A percentile compares a stretch with the other conserved stretches of the same genome.
phyloP scores from a whole-genome alignment of 2,888 invertebrate genomes.

The Globia sparganii region DNA sequence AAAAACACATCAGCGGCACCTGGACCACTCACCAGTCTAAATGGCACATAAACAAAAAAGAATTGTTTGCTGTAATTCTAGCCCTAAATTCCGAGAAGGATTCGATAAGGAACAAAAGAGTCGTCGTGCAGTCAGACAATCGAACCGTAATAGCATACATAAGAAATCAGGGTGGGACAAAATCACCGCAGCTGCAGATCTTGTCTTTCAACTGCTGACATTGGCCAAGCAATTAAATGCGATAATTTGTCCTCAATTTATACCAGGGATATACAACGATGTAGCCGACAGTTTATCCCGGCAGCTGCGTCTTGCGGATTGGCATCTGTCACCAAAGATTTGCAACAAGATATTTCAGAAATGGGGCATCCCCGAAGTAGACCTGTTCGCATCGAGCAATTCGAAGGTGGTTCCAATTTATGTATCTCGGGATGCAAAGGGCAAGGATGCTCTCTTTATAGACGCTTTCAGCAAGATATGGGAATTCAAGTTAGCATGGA shows the following conservation, averaged over 20 bases:
- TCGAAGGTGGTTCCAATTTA: background rate
- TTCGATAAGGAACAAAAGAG: background rate
- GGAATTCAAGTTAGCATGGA: constrained; percentile 14
- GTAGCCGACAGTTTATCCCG: constrained; percentile 13
- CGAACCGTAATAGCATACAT: constrained; percentile 7
- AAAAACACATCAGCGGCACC: background rate
- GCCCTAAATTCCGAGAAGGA: background rate
- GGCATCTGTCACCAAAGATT: background rate
- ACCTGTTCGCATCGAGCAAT: background rate
- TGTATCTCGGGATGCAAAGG: background rate
- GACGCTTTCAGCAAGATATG: constrained; percentile 18
- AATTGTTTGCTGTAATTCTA: background rate
- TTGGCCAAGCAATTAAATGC: background rate
- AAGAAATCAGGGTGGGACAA: constrained; percentile 7
- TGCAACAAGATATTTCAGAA: background rate
- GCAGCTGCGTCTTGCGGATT: background rate
- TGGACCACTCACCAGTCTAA: background rate
- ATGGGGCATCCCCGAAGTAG: constrained; percentile 1
- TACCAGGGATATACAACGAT: constrained; percentile 18
- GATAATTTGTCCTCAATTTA: background rate
- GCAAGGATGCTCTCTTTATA: constrained; percentile 9
- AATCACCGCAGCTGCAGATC: background rate
- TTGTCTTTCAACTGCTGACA: background rate
- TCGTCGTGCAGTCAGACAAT: background rate
- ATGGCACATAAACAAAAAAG: constrained; percentile 3